A percentile compares a stretch with the other conserved stretches of the same genome.
Conservation (phyloP, 2,113 vertebrate genomes). For the Phrynocephalus versicolor region DNA sequence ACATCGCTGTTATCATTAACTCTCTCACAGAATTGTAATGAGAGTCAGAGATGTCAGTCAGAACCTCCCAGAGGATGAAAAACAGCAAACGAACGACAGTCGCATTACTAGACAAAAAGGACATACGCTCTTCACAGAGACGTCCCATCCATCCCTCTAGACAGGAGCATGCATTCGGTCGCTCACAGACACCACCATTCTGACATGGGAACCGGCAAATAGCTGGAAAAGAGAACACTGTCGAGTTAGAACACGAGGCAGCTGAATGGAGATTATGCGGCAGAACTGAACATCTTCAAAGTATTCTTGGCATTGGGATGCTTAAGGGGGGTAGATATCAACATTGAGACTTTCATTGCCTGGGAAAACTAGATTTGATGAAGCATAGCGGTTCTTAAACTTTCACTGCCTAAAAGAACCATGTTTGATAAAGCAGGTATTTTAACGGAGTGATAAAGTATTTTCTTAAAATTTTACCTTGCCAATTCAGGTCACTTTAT, state of each 20-base stretch:
- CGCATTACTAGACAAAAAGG: background rate
- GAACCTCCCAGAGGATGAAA: background rate
- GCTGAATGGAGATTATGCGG: too few species aligned
- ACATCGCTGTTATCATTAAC: too few species aligned
- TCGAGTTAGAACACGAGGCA: background rate
- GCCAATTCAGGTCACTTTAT: background rate
- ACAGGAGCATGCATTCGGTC: slow-evolving; percentile 92
- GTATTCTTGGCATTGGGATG: background rate
- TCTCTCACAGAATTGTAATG: background rate
- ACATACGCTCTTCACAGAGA: slow-evolving; percentile 96
- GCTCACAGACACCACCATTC: slow-evolving; percentile 92
- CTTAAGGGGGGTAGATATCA: slow-evolving; percentile 16
- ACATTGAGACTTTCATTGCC: slow-evolving; percentile 7
- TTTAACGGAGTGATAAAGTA: background rate
- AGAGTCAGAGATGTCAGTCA: background rate
- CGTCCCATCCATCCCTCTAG: slow-evolving; percentile 96
- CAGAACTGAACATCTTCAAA: background rate
- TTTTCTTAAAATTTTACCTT: background rate
- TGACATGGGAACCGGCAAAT: slow-evolving; percentile 93
- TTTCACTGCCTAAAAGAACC: background rate
- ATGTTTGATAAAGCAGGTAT: background rate
- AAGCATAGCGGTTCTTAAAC: background rate
- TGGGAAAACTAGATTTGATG: background rate
- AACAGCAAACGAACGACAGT: background rate
- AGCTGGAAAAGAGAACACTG: slow-evolving; percentile 72